phyloP scores from a whole-genome alignment of 92 coral and sea anemone species.

The Zoanthus solanderi region DNA sequence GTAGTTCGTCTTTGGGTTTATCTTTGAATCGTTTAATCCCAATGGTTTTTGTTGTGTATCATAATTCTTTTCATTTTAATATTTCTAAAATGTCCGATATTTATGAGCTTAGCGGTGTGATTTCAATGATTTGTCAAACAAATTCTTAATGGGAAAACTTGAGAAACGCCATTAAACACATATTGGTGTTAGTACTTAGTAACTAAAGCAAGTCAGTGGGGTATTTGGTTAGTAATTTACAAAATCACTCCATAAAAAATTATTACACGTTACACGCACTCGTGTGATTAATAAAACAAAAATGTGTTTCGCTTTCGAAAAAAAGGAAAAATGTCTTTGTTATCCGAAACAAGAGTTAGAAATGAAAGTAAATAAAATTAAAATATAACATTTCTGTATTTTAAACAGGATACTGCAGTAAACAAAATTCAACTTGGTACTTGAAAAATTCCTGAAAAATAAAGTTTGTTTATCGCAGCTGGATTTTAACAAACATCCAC shows the following conservation, averaged over 20 bases:
- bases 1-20: too few relatives aligned
- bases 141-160: too few relatives aligned
- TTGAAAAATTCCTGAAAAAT: not conserved
- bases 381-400: not conserved
- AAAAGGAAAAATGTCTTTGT: not conserved
- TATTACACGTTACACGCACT: not conserved
- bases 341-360: not conserved
- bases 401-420: not conserved
- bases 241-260: not conserved
- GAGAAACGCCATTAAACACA: too few relatives aligned
- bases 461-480: not conserved
- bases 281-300: not conserved
- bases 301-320: not conserved
- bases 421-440: not conserved
- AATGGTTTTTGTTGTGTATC: too few relatives aligned
- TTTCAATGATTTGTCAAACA: too few relatives aligned
- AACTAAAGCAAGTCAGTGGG: too few relatives aligned
- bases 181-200: too few relatives aligned
- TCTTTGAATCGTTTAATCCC: too few relatives aligned
- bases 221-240: not conserved
- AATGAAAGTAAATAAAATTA: not conserved
- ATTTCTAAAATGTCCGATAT: too few relatives aligned
- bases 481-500: too few relatives aligned
- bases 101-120: too few relatives aligned
- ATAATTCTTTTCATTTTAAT: too few relatives aligned